Evolutionary conservation across 2,888 invertebrate genomes (phyloP).

Genomic region (Tetranychus truncatus): DNA sequence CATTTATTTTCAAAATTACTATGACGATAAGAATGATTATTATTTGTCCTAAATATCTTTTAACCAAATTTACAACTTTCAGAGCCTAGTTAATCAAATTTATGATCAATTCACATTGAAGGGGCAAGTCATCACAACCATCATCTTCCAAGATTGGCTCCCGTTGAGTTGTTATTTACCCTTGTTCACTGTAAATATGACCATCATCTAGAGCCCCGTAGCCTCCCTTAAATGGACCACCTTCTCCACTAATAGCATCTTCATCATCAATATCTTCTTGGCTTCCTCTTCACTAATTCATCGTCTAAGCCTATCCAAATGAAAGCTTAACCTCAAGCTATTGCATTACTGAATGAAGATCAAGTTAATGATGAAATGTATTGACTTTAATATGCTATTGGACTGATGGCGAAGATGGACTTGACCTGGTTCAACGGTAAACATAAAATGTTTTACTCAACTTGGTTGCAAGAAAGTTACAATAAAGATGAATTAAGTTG

Average conservation of each 20-base stretch:
- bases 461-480: neutral
- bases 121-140: neutral
- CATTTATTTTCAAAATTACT: no score
- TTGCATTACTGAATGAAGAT: neutral
- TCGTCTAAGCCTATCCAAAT: neutral
- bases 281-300: neutral
- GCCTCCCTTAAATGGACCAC: neutral
- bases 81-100: neutral
- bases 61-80: neutral
- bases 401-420: neutral
- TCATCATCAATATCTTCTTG: neutral
- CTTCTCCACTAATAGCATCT: neutral
- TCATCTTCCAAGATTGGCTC: neutral
- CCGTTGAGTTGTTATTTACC: neutral
- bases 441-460: neutral
- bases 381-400: no score
- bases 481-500: neutral
- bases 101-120: no score
- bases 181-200: neutral
- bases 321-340: neutral
- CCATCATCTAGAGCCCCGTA: neutral
- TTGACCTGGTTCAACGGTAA: neutral
- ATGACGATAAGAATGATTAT: neutral
- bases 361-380: no score
- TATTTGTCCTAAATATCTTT: neutral